A percentile compares a stretch with the other conserved stretches of the same genome.
phyloP scores from a whole-genome alignment of 2,888 invertebrate genomes.

The Eupsilia transversa region DNA sequence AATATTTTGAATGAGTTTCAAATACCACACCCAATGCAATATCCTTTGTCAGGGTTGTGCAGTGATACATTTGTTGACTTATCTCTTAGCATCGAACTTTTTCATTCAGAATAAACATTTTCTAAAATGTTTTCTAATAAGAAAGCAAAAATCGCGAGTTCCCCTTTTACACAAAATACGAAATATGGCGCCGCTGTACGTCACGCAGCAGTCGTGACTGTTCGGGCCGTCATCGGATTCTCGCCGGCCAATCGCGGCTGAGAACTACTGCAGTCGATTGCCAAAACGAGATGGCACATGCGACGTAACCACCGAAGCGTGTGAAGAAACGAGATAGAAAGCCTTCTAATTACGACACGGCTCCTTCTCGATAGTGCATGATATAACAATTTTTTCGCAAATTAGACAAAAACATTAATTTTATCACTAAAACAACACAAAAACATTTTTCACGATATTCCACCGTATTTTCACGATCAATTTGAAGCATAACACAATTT shows the following conservation, averaged over 20 bases:
- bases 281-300: constrained; percentile 72
- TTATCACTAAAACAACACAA: constrained; percentile 80
- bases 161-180: constrained; percentile 8
- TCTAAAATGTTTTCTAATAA: neutral
- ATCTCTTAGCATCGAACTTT: too few relatives aligned
- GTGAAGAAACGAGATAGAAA: constrained; percentile 75
- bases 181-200: constrained; percentile 68
- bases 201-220: constrained; percentile 48
- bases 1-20: neutral
- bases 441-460: constrained; percentile 79
- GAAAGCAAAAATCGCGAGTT: neutral
- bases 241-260: constrained; percentile 68
- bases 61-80: neutral
- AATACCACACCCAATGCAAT: constrained; percentile 4
- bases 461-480: constrained; percentile 78
- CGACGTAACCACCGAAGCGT: constrained; percentile 20
- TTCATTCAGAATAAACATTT: neutral
- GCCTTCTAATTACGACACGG: constrained; percentile 80
- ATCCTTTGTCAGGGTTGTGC: constrained; percentile 3
- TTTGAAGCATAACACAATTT: constrained; percentile 74
- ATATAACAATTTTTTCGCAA: constrained; percentile 81
- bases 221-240: constrained; percentile 64
- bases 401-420: constrained; percentile 76
- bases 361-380: constrained; percentile 79
- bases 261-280: constrained; percentile 63